Evolutionary conservation across 2,888 invertebrate genomes (phyloP).

Genomic region (Polyommatus iphigenia): DNA sequence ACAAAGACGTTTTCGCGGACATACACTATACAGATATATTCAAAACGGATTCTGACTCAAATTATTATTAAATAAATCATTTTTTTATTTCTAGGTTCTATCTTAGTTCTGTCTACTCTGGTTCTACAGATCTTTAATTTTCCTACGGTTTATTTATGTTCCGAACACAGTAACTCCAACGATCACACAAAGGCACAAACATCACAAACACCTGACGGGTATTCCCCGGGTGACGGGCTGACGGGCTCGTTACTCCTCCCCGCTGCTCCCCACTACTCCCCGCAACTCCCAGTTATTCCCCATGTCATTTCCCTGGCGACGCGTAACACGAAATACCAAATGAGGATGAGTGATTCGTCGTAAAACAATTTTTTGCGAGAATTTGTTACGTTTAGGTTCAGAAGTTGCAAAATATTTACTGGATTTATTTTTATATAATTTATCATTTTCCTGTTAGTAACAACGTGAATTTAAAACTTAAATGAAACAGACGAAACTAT

Average conservation of each 20-base stretch:
- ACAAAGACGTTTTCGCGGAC: too few species aligned
- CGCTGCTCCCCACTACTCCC: background rate
- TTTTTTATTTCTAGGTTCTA: too few species aligned
- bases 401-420: background rate
- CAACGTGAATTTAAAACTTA: background rate
- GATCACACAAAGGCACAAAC: too few species aligned
- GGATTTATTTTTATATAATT: background rate
- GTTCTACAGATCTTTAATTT: too few species aligned
- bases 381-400: background rate
- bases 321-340: background rate
- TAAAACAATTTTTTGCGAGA: background rate
- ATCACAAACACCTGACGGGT: too few species aligned
- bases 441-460: background rate
- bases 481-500: too few species aligned
- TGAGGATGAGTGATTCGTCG: background rate
- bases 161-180: too few species aligned
- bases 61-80: too few species aligned
- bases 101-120: too few species aligned
- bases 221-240: background rate
- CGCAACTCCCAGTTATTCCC: background rate
- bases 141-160: too few species aligned
- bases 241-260: background rate
- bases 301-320: background rate
- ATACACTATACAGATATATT: too few species aligned
- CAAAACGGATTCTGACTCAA: too few species aligned